phyloP scores from a whole-genome alignment of 1,140 invertebrate genomes.

The Globodera rostochiensis region DNA sequence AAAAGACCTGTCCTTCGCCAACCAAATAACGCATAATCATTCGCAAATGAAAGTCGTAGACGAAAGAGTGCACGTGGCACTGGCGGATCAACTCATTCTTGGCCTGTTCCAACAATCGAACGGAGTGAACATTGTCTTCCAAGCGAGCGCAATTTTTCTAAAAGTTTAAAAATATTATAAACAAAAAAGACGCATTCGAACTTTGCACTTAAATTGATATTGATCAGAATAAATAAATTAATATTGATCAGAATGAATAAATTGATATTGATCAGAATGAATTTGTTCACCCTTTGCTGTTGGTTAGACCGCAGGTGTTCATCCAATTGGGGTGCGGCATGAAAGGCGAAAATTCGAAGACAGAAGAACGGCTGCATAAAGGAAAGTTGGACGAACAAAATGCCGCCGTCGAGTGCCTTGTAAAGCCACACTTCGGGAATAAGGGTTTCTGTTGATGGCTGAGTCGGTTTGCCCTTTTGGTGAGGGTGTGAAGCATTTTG shows the following conservation, averaged over 20 bases:
- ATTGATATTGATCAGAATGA: too few species aligned
- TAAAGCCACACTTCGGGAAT: slow-evolving; percentile 71
- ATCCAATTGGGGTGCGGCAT: slow-evolving; percentile 61
- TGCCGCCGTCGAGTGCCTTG: slow-evolving; percentile 72
- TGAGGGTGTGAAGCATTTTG: slow-evolving; percentile 30
- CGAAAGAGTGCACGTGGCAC: slow-evolving; percentile 81
- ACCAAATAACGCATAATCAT: slow-evolving; percentile 76
- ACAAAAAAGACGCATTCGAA: too few species aligned
- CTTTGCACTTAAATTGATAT: too few species aligned
- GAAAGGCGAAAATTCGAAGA: slow-evolving; percentile 75
- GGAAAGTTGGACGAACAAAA: slow-evolving; percentile 75
- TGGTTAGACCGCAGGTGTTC: not conserved
- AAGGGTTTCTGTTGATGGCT: slow-evolving; percentile 8
- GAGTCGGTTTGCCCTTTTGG: slow-evolving; percentile 40
- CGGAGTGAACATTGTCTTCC: slow-evolving; percentile 24
- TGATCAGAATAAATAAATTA: too few species aligned
- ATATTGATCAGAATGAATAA: too few species aligned
- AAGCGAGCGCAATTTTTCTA: not conserved
- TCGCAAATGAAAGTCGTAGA: slow-evolving; percentile 82
- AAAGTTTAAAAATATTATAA: not conserved
- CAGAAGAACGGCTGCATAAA: slow-evolving; percentile 78
- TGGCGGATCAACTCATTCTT: slow-evolving; percentile 55
- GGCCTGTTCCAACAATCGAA: slow-evolving; percentile 30
- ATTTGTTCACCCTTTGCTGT: not conserved
- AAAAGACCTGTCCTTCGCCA: slow-evolving; percentile 66